Evolutionary conservation across 2,113 vertebrate genomes (phyloP).

Genomic region (Halichoeres trimaculatus): DNA sequence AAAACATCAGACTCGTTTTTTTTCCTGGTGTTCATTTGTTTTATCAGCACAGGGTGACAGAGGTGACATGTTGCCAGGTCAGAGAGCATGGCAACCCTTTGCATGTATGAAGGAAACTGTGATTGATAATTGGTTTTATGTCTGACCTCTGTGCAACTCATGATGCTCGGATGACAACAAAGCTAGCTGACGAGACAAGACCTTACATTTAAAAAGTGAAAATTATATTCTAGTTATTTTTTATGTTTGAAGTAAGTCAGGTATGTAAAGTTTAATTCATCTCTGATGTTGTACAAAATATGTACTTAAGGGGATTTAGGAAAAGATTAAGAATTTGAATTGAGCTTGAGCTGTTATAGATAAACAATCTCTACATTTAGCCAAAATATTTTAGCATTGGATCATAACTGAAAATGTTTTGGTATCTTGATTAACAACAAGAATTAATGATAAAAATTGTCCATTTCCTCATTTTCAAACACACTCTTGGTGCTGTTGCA

Average conservation of each 20-base stretch:
- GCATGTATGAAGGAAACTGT: slow-evolving; percentile 1
- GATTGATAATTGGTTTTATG: not conserved
- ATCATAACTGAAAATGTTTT: slow-evolving; percentile 13
- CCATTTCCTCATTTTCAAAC: not conserved
- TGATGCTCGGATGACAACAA: not conserved
- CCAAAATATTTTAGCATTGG: not conserved
- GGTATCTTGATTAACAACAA: not conserved
- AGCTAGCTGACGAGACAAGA: not conserved
- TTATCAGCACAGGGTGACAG: not conserved
- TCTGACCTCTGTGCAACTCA: not conserved
- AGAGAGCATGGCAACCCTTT: slow-evolving; percentile 5
- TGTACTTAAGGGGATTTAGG: no score
- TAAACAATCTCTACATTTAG: no score
- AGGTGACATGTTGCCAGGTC: slow-evolving; percentile 36
- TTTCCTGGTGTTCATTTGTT: slow-evolving; percentile 8
- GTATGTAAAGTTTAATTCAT: no score
- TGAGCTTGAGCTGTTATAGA: no score
- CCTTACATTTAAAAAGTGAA: no score
- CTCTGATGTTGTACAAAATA: no score
- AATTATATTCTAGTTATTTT: no score
- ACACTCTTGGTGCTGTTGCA: not conserved
- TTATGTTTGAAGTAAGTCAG: no score
- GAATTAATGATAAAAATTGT: not conserved
- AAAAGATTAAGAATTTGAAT: no score
- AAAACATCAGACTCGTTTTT: not conserved